Evolutionary conservation across 2,797 vertebrate genomes (phyloP).

Genomic region (Triplophysa bombifrons): DNA sequence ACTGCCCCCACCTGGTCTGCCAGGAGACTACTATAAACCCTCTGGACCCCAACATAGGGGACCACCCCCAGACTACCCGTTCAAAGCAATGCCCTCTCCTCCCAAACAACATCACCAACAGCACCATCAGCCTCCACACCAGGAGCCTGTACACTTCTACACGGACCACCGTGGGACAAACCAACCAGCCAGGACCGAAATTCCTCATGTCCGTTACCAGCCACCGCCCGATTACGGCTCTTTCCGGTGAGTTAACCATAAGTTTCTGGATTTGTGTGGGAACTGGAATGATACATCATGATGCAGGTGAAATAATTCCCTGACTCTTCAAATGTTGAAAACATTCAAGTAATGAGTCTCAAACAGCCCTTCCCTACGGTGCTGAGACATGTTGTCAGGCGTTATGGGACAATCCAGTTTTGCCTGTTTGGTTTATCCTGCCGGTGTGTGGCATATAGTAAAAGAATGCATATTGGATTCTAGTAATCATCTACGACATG

Average conservation of each 20-base stretch:
- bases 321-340: conserved; percentile 12
- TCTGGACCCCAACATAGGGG: conserved; percentile 83
- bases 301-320: conserved; percentile 11
- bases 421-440: conserved; percentile 56
- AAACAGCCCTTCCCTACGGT: conserved; percentile 55
- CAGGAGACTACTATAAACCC: conserved; percentile 91
- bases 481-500: conserved; percentile 61
- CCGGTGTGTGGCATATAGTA: conserved; percentile 57
- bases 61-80: conserved; percentile 95
- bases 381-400: conserved; percentile 52
- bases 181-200: conserved; percentile 84
- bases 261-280: neutral
- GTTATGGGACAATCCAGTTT: conserved; percentile 65
- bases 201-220: conserved; percentile 93
- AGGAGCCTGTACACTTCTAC: conserved; percentile 85
- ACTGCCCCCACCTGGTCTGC: conserved; percentile 82
- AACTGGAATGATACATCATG: neutral
- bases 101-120: conserved; percentile 81
- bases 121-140: conserved; percentile 66
- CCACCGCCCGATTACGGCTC: conserved; percentile 96
- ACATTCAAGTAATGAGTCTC: conserved; percentile 10
- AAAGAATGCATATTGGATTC: conserved; percentile 58
- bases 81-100: conserved; percentile 84
- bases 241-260: conserved; percentile 82
- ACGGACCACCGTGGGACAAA: conserved; percentile 84